phyloP scores from a whole-genome alignment of 2,113 vertebrate species.

The Anser brachyrhynchus region DNA sequence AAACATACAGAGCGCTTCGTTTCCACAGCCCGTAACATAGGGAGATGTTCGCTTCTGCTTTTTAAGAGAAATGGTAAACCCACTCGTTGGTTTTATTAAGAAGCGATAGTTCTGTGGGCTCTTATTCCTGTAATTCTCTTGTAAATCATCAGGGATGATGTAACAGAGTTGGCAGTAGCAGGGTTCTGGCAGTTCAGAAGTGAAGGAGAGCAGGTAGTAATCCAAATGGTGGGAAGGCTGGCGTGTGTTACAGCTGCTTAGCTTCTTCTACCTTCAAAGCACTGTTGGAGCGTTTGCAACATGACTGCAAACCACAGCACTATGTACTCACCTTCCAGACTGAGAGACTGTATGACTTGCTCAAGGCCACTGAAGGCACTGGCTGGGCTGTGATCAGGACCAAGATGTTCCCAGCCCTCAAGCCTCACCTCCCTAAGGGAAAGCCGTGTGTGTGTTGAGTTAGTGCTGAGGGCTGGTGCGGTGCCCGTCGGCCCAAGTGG shows the following conservation, averaged over 20 bases:
- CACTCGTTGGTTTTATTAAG: neutral
- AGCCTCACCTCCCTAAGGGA: neutral
- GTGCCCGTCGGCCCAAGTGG: neutral
- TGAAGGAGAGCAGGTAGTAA: neutral
- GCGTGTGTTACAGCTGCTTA: neutral
- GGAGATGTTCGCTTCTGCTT: neutral
- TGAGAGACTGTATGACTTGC: neutral
- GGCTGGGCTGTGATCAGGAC: neutral
- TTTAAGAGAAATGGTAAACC: neutral
- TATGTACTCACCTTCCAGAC: neutral
- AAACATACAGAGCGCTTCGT: neutral
- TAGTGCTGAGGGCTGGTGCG: rapidly evolving
- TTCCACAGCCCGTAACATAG: neutral
- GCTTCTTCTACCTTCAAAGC: conserved; percentile 8
- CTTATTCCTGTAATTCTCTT: neutral
- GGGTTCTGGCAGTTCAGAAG: neutral
- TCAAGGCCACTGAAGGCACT: neutral
- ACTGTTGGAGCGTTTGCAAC: neutral
- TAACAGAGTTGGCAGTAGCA: neutral
- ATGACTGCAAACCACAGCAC: neutral
- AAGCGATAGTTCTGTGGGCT: neutral
- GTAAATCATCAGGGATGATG: neutral
- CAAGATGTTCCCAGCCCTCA: neutral
- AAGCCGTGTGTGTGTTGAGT: neutral
- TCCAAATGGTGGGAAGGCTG: neutral